These are phyloP conservation scores for Sepiola atlantica DNA, from an alignment of 2,888 invertebrate genomes.

Conservation along the genomic window DNA sequence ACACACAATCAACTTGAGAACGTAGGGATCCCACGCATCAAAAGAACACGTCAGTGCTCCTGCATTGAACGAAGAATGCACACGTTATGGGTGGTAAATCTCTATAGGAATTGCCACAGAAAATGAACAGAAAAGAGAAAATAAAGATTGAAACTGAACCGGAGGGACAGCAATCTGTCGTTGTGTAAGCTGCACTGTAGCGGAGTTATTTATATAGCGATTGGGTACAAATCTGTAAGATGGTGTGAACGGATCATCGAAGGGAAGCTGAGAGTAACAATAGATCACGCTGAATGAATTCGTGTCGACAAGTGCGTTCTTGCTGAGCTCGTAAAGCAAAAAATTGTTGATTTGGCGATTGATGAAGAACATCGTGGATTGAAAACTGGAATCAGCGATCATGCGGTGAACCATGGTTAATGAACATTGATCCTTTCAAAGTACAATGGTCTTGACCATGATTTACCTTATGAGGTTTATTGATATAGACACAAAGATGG, in stretches of 20 bases:
- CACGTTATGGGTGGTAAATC: background rate
- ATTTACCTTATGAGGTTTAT: conserved; percentile 46
- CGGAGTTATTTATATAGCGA: background rate
- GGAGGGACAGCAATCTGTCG: background rate
- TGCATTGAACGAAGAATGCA: background rate
- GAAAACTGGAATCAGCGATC: conserved; percentile 3
- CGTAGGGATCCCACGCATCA: background rate
- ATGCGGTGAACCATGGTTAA: conserved; percentile 48
- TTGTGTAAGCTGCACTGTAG: background rate
- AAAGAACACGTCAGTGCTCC: background rate
- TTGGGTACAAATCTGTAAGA: background rate
- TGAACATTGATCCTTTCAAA: conserved; percentile 45
- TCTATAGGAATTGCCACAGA: background rate
- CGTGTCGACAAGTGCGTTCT: background rate
- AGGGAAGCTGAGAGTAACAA: background rate
- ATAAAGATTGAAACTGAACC: background rate
- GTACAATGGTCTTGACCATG: conserved; percentile 48
- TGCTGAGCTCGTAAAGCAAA: background rate
- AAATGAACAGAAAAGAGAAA: background rate
- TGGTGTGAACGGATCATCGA: background rate
- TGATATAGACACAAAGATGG: background rate
- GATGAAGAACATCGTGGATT: background rate
- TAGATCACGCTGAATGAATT: background rate
- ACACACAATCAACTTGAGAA: background rate
- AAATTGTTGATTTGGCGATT: background rate